Evolutionary conservation across 2,113 vertebrate genomes (phyloP), one percentile per base, ranked within the genome.

Genomic region (Oryzias curvinotus): DNA sequence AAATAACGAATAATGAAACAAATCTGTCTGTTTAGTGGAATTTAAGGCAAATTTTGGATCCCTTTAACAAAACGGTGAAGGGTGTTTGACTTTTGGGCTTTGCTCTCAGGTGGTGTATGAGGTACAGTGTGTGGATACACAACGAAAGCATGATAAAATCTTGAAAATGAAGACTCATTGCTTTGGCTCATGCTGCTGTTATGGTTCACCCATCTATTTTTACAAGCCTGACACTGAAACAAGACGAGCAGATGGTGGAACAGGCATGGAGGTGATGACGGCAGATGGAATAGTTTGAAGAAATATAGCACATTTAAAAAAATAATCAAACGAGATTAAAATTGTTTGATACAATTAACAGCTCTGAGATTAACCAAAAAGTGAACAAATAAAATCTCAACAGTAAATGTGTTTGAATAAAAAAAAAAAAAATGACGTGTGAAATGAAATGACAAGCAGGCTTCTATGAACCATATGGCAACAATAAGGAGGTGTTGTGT

Each of bases 401-500:
- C 36, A 0, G 3, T 30, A 30, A 6, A 44, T 14, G 42, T 41
- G 47, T 51, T 4, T 19, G 47, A 30, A 16, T 47, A 26, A 19
- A 6, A 36, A 53, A 45, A 28, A 26, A 44, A 63, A 71, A 52
- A 10, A 21, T 49, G 62, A 63, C 53, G 66, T 44, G 0, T 75
- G 65, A 67, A 70, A 49, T 48, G 46, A 57, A 65, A 72, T 62
- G 65, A 83, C 70, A 71, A 36, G 62, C 41, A 15, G 57, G 62
- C 63, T 75, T 65, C 74, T 62, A 75, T 36, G 48, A 75, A 73
- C 57, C 78, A 80, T 64, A 78, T 77, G 80, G 75, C 36, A 46
- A 60, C 60, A 25, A 49, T 55, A 66, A 57, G 52, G 61, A 1
- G 16, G 19, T 48, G n/a, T 17, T 48, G 47, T 48, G 47, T 10